A percentile compares a stretch with the other conserved stretches of the same genome.
phyloP scores from a whole-genome alignment of 2,797 vertebrate species.

The Hydrolagus colliei region DNA sequence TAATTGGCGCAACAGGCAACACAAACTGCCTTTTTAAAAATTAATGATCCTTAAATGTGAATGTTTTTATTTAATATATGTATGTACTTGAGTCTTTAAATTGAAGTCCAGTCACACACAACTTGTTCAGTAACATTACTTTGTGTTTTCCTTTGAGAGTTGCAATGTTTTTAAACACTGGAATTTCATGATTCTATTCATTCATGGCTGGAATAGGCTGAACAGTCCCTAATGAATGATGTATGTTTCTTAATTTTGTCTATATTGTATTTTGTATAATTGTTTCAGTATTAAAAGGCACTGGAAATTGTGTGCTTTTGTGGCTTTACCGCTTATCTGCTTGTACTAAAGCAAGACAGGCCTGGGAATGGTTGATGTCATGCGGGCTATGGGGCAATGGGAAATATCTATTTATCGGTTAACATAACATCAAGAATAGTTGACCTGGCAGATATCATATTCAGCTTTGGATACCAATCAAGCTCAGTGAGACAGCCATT shows the following conservation, averaged over 20 bases:
- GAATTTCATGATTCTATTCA: conserved; percentile 13
- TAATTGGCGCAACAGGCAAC: conserved; percentile 42
- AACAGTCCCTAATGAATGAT: conserved; percentile 5
- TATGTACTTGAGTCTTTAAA: background rate
- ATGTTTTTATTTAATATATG: conserved; percentile 39
- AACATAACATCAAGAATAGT: background rate
- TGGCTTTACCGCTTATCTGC: background rate
- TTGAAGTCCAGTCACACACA: background rate
- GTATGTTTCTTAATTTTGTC: background rate
- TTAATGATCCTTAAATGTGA: conserved; percentile 51
- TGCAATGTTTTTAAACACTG: conserved; percentile 22
- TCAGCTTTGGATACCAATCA: background rate
- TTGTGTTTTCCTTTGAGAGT: conserved; percentile 3
- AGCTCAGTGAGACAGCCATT: background rate
- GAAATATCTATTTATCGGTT: background rate
- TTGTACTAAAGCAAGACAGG: background rate
- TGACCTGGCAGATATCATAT: background rate
- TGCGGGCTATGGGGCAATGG: background rate
- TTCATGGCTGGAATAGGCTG: background rate
- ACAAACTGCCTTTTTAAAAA: conserved; percentile 9
- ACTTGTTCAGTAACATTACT: conserved; percentile 7
- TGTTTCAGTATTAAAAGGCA: conserved; percentile 26
- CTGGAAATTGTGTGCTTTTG: background rate
- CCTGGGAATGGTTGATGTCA: background rate
- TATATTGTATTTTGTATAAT: background rate